Conservation (phyloP, 2,113 vertebrate genomes). For the Choloepus hoffmanni region DNA sequence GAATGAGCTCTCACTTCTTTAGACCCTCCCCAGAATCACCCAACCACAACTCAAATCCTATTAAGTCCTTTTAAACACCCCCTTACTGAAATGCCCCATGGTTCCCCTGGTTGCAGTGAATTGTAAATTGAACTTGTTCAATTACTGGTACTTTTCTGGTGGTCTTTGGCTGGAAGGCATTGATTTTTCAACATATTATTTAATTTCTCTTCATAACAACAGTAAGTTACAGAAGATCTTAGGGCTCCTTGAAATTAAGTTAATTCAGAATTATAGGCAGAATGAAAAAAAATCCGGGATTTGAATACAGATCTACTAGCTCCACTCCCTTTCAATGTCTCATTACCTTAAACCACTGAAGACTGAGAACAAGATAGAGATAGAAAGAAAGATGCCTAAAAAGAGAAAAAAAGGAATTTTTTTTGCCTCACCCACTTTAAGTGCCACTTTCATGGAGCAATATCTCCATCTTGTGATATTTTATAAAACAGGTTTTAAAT, state of each 20-base stretch:
- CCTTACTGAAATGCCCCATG: not conserved
- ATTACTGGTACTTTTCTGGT: not conserved
- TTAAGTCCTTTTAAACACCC: not conserved
- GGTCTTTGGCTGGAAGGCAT: not conserved
- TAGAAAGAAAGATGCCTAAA: not conserved
- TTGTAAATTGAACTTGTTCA: not conserved
- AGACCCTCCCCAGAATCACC: not conserved
- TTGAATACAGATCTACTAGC: not conserved
- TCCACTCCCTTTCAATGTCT: not conserved
- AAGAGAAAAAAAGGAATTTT: not conserved
- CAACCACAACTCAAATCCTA: not conserved
- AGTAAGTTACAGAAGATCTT: not conserved
- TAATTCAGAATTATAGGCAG: not conserved
- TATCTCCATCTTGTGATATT: constrained; percentile 45
- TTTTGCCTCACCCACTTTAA: not conserved
- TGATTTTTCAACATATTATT: not conserved
- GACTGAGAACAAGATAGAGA: not conserved
- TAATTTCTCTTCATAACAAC: constrained; percentile 25
- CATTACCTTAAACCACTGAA: not conserved
- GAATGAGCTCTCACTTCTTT: not conserved
- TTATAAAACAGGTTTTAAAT: not conserved
- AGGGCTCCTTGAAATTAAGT: not conserved
- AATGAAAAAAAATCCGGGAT: not conserved
- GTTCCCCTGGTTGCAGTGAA: not conserved
- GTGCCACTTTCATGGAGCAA: constrained; percentile 4